phyloP scores from a whole-genome alignment of 2,113 vertebrate species.

The Nicator chloris region DNA sequence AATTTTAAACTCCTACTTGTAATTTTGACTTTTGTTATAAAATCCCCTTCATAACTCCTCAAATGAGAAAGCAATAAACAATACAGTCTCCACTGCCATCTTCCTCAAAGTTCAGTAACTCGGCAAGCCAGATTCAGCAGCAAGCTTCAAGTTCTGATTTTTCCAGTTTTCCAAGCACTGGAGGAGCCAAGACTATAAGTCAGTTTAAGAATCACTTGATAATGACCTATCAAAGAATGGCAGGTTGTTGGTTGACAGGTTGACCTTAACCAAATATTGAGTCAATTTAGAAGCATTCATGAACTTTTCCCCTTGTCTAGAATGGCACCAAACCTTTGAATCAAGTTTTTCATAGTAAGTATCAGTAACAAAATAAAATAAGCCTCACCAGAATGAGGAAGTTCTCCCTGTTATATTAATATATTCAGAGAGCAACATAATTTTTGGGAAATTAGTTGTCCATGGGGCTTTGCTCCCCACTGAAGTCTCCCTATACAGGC shows the following conservation, averaged over 20 bases:
- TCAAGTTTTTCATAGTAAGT: rapidly evolving
- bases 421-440: background rate
- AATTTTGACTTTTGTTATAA: slow-evolving; percentile 13
- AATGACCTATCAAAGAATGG: background rate
- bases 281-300: background rate
- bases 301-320: background rate
- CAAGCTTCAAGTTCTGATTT: background rate
- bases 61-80: background rate
- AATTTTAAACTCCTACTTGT: slow-evolving; percentile 33
- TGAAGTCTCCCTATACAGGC: background rate
- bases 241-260: background rate
- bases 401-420: background rate
- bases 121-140: background rate
- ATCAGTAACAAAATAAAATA: background rate
- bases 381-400: background rate
- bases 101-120: background rate
- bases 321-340: background rate
- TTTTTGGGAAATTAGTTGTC: background rate
- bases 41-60: background rate
- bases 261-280: background rate
- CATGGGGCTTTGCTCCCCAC: background rate
- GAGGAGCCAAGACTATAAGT: background rate
- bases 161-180: background rate
- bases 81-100: background rate
- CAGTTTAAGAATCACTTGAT: background rate